Conservation (phyloP, 2,113 vertebrate genomes). For the Cyanistes caeruleus region DNA sequence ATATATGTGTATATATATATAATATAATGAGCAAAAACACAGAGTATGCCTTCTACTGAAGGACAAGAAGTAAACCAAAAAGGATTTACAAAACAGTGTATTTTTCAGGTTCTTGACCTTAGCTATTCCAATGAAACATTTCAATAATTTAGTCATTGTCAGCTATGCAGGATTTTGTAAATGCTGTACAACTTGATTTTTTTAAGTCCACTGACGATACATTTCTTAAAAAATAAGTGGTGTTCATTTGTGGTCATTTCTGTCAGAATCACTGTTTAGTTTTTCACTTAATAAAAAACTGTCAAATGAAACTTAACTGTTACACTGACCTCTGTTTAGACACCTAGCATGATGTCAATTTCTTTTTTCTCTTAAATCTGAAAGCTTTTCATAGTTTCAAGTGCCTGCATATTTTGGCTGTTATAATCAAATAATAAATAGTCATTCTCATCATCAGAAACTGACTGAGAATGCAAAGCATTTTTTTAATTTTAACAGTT, state of each 20-base stretch:
- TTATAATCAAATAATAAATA: constrained; percentile 6
- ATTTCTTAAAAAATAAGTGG: not conserved
- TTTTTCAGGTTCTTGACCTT: not conserved
- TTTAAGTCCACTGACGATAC: not conserved
- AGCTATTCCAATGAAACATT: not conserved
- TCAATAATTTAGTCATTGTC: not conserved
- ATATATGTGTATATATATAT: not conserved
- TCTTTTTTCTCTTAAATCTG: not conserved
- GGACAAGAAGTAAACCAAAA: not conserved
- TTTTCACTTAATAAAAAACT: not conserved
- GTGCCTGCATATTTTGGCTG: not conserved
- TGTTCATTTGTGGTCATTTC: not conserved
- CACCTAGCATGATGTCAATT: not conserved
- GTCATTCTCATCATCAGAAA: not conserved
- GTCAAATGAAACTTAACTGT: not conserved
- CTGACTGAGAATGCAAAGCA: not conserved
- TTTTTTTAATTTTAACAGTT: not conserved
- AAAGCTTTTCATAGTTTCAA: not conserved
- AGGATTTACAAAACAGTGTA: not conserved
- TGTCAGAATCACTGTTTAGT: not conserved
- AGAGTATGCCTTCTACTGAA: not conserved
- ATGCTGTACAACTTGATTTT: not conserved
- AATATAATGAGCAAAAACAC: not conserved
- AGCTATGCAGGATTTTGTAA: not conserved
- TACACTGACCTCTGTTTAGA: not conserved